These are phyloP conservation scores for Mylabris sibirica DNA, from an alignment of 2,888 invertebrate genomes.

Conservation along the genomic window DNA sequence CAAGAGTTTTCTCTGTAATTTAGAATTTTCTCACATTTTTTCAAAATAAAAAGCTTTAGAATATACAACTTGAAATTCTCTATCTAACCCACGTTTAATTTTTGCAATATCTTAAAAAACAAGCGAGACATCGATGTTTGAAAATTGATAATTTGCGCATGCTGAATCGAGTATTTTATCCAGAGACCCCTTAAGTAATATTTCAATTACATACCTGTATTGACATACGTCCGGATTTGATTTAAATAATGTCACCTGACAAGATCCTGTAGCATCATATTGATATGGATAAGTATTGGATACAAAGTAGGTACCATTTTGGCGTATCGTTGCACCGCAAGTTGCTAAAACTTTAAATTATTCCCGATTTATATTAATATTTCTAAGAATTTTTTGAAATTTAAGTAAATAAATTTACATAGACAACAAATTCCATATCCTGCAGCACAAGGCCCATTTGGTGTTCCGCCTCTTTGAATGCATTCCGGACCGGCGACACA, in stretches of 20 bases:
- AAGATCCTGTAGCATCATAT: slow-evolving; percentile 82
- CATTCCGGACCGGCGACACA: slow-evolving; percentile 81
- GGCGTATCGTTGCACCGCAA: slow-evolving; percentile 78
- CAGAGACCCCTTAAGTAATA: too few species aligned
- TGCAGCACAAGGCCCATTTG: slow-evolving; percentile 81
- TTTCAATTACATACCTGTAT: slow-evolving; percentile 70
- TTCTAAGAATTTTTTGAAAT: background rate
- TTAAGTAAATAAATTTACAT: too few species aligned
- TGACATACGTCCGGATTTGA: slow-evolving; percentile 83
- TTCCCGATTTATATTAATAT: background rate
- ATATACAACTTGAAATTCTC: too few species aligned
- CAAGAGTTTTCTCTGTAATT: too few species aligned
- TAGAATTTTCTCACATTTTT: too few species aligned
- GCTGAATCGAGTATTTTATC: too few species aligned
- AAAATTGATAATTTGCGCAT: too few species aligned
- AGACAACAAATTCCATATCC: slow-evolving; percentile 80
- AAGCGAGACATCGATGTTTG: too few species aligned
- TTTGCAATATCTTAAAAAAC: too few species aligned
- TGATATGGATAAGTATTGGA: slow-evolving; percentile 81
- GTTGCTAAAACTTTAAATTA: slow-evolving; percentile 72
- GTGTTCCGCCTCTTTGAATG: slow-evolving; percentile 72
- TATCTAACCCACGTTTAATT: too few species aligned
- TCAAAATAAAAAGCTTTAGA: too few species aligned
- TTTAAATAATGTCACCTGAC: slow-evolving; percentile 83
- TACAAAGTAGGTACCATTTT: slow-evolving; percentile 88